Evolutionary conservation across 2,113 vertebrate genomes (phyloP).

Genomic region (Motacilla alba): DNA sequence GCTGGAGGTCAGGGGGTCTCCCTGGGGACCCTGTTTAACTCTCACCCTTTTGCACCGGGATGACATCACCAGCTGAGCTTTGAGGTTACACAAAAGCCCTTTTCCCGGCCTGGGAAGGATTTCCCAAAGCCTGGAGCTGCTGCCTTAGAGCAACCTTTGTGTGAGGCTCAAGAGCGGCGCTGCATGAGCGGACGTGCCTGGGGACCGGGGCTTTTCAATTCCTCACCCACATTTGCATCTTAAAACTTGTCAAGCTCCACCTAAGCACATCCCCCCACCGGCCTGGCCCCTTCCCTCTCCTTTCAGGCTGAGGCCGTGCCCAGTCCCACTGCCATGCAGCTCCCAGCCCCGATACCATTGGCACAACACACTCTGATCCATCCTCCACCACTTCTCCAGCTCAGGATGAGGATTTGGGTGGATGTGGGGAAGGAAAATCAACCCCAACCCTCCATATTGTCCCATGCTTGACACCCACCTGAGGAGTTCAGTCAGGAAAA

Average conservation of each 20-base stretch:
- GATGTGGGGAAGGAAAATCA: neutral
- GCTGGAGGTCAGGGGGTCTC: neutral
- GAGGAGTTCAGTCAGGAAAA: neutral
- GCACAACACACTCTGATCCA: neutral
- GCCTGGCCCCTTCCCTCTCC: neutral
- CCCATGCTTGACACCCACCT: neutral
- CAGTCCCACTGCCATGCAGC: neutral
- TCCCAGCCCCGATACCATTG: neutral
- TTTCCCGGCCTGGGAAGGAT: slow-evolving; percentile 32
- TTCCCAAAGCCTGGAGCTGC: slow-evolving; percentile 9
- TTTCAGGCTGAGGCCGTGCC: neutral
- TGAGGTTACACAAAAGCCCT: slow-evolving; percentile 46
- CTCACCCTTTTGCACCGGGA: neutral
- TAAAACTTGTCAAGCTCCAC: slow-evolving; percentile 33
- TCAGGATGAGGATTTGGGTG: neutral
- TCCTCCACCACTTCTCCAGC: neutral
- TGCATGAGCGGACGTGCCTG: neutral
- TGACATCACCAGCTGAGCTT: slow-evolving; percentile 52
- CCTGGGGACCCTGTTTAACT: slow-evolving; percentile 8
- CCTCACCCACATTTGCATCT: slow-evolving; percentile 62
- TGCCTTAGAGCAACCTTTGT: slow-evolving; percentile 46
- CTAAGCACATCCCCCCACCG: neutral
- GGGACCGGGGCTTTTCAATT: slow-evolving; percentile 36
- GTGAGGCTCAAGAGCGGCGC: neutral
- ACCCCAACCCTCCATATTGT: neutral